Evolutionary conservation across 2,797 vertebrate genomes (phyloP), one percentile per base, ranked within the genome.

Genomic region (Cossypha polioptera): DNA sequence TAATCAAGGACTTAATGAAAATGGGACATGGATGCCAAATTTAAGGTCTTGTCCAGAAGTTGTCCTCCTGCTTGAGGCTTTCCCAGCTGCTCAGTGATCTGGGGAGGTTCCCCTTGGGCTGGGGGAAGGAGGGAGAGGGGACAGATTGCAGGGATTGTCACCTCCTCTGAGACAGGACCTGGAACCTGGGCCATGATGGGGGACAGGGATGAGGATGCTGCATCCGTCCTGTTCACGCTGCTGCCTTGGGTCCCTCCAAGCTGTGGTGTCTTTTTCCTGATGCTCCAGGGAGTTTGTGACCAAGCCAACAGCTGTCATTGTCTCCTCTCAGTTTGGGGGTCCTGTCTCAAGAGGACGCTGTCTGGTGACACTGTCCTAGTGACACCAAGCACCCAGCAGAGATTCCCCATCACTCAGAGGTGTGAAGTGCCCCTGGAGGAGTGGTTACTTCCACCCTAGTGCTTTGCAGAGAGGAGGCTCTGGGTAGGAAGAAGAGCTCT

Each of bases 41-140:
- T 84, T 71, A 90, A 66, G 38, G 38, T 28, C 54, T 63, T 57
- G 47, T 45, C 47, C 67, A 36, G 83, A 66, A 33, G 1, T 45
- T 31, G 7, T 18, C 13, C 53, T 54, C 29, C 43, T 2, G 1
- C 9, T 29, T 0, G 6, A 76, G 42, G 38, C 26, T 71, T 24
- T 43, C 7, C 15, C 3, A 9, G 45, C 54, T 76, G 53, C 40
- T 16, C 2, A 8, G 50, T 24, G 72, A 36, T 24, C n/a, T n/a
- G 28, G 11, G 53, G 71, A 65, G 17, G 35, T 33, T 62, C 28
- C 7, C 21, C 0, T 5, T 0, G 0, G 24, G 29, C 51, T 26
- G 43, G 25, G 15, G 28, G 11, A 38, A 51, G 54, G 31, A 75
- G 58, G 28, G 36, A 45, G 33, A 19, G 16, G 13, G 33, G 2